These are phyloP conservation scores for Ellobius talpinus DNA, from an alignment of 2,113 vertebrate genomes.

Conservation along the genomic window DNA sequence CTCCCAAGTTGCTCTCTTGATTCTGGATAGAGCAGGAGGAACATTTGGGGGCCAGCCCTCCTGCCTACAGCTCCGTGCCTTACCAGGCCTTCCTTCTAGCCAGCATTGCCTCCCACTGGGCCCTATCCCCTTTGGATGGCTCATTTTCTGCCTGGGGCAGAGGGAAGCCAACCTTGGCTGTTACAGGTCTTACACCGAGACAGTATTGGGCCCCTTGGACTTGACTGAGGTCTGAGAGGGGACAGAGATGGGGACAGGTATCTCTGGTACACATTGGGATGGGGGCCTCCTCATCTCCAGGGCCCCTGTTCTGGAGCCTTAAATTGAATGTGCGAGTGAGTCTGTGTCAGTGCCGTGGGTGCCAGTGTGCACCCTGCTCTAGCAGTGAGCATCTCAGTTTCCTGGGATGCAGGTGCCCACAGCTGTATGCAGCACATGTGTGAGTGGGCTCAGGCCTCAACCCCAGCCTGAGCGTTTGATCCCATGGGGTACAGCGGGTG, in stretches of 20 bases:
- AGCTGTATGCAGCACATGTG: not conserved
- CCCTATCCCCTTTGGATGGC: not conserved
- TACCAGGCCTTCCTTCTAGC: conserved; percentile 67
- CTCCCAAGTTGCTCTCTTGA: conserved; percentile 11
- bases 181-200: conserved; percentile 76
- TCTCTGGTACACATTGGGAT: conserved; percentile 26
- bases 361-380: not conserved
- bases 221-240: not conserved
- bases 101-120: conserved; percentile 36
- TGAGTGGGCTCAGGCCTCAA: not conserved
- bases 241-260: not conserved
- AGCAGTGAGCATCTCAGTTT: not conserved
- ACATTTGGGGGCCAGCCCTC: not conserved
- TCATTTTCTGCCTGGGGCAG: not conserved
- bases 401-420: not conserved
- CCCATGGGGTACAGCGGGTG: not conserved
- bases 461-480: conserved; percentile 31
- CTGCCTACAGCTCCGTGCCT: conserved; percentile 69
- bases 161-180: conserved; percentile 52
- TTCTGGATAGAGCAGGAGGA: conserved; percentile 38
- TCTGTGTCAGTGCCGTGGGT: conserved; percentile 5
- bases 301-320: conserved; percentile 71
- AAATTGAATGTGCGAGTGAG: conserved; percentile 49
- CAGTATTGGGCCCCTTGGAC: conserved; percentile 73
- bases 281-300: not conserved